Percentiles rank a stretch among this genome's conserved stretches.
Conservation (phyloP, 2,797 vertebrate species). For the Takifugu ocellatus region DNA sequence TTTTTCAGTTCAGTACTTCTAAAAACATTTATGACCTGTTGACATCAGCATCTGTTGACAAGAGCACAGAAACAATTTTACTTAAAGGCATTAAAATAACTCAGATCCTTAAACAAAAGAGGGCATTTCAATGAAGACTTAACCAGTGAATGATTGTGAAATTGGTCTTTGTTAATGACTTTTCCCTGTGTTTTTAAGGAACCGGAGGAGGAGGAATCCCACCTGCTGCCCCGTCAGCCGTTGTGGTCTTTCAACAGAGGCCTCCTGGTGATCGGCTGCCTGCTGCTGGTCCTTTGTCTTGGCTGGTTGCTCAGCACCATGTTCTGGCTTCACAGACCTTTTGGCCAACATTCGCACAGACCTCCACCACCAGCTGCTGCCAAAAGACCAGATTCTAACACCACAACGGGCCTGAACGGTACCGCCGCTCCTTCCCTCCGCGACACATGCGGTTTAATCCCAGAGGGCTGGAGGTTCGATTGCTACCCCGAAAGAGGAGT, state of each 20-base stretch:
- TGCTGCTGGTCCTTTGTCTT: conserved; percentile 68
- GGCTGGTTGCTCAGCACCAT: conserved; percentile 74
- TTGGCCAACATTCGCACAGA: conserved; percentile 33
- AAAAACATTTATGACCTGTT: too few species aligned
- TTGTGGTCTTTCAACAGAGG: conserved; percentile 61
- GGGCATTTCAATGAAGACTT: too few species aligned
- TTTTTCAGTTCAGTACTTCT: too few species aligned
- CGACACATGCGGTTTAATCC: conserved; percentile 62
- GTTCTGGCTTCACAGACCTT: conserved; percentile 69
- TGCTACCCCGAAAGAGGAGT: conserved; percentile 81
- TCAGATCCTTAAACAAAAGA: too few species aligned
- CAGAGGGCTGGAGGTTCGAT: conserved; percentile 79
- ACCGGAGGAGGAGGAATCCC: conserved; percentile 51
- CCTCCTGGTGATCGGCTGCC: conserved; percentile 64
- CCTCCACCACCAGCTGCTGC: conserved; percentile 43
- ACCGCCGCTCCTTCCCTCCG: not conserved
- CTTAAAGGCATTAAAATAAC: too few species aligned
- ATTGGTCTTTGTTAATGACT: not conserved
- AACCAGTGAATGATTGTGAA: too few species aligned
- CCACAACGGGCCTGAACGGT: not conserved
- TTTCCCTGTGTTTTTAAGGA: conserved; percentile 33
- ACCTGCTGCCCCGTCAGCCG: conserved; percentile 58
- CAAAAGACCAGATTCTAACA: not conserved
- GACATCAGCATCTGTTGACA: too few species aligned
- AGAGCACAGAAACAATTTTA: too few species aligned